phyloP scores from a whole-genome alignment of 2,888 invertebrate species.

The Heliconius hortense region DNA sequence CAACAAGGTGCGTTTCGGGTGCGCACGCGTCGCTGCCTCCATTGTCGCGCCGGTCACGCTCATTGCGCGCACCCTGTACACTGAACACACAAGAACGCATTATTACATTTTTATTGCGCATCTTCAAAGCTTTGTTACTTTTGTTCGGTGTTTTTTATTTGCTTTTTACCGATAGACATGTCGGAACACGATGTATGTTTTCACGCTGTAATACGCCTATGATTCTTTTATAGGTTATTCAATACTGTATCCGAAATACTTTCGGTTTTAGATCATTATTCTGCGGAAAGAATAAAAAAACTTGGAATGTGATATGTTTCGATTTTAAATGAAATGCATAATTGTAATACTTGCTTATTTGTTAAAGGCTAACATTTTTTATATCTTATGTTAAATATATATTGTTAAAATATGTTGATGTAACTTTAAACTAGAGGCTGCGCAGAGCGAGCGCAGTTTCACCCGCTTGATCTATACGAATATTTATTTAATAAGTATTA shows the following conservation, averaged over 20 bases:
- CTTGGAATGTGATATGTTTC: slow-evolving; percentile 16
- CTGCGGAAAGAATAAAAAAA: slow-evolving; percentile 26
- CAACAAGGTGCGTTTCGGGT: slow-evolving; percentile 62
- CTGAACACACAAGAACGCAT: slow-evolving; percentile 65
- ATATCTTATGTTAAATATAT: neutral
- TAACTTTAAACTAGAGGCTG: too few species aligned
- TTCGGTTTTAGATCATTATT: slow-evolving; percentile 28
- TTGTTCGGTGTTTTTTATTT: slow-evolving; percentile 67
- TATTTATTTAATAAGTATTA: too few species aligned
- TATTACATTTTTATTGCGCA: slow-evolving; percentile 80
- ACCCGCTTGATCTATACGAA: too few species aligned
- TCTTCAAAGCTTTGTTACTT: slow-evolving; percentile 77
- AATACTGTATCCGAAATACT: slow-evolving; percentile 38
- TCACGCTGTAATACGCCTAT: slow-evolving; percentile 72
- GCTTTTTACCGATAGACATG: slow-evolving; percentile 70
- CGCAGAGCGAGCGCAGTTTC: too few species aligned
- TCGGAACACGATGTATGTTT: slow-evolving; percentile 73
- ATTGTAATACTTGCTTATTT: slow-evolving; percentile 8
- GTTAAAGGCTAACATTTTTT: neutral
- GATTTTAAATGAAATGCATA: slow-evolving; percentile 19
- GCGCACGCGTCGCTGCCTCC: slow-evolving; percentile 72
- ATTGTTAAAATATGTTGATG: neutral
- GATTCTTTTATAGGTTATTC: slow-evolving; percentile 58
- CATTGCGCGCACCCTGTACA: slow-evolving; percentile 61
- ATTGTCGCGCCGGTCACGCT: slow-evolving; percentile 74